Conservation (phyloP, 2,797 vertebrate genomes). For the Hydrolagus colliei region DNA sequence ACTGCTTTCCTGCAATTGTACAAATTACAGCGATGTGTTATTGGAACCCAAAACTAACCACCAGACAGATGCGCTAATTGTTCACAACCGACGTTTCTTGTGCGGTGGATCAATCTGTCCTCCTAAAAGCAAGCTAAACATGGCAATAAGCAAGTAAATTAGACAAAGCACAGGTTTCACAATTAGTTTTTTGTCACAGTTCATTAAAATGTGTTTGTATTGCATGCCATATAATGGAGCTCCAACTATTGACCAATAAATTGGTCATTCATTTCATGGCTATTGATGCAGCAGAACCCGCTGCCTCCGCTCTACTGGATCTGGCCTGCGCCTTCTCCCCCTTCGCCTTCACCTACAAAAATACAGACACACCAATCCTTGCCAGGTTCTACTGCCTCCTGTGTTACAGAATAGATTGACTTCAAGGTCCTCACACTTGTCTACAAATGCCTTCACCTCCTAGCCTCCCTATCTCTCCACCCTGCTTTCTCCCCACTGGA, state of each 20-base stretch:
- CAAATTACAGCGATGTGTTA: not conserved
- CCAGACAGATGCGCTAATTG: not conserved
- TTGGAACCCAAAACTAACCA: not conserved
- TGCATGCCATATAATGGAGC: not conserved
- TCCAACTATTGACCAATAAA: not conserved
- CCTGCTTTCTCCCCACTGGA: too few relatives aligned
- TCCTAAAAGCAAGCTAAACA: slow-evolving; percentile 14
- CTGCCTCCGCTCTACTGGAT: too few relatives aligned
- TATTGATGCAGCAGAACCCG: too few relatives aligned
- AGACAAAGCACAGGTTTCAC: slow-evolving; percentile 1
- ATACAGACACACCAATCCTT: too few relatives aligned
- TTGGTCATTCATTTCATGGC: too few relatives aligned
- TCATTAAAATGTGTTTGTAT: slow-evolving; percentile 6
- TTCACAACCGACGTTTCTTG: not conserved
- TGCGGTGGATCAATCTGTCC: slow-evolving; percentile 1
- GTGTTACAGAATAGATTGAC: too few relatives aligned
- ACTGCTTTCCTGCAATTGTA: not conserved
- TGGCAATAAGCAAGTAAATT: slow-evolving; percentile 14
- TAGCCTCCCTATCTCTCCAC: too few relatives aligned
- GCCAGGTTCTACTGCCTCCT: too few relatives aligned
- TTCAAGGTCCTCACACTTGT: too few relatives aligned
- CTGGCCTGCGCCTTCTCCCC: too few relatives aligned
- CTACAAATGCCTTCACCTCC: too few relatives aligned
- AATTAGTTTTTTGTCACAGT: slow-evolving; percentile 19
- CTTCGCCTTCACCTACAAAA: too few relatives aligned